Evolutionary conservation across 2,888 invertebrate species (phyloP).

Genomic region (Apocheima hispidaria): DNA sequence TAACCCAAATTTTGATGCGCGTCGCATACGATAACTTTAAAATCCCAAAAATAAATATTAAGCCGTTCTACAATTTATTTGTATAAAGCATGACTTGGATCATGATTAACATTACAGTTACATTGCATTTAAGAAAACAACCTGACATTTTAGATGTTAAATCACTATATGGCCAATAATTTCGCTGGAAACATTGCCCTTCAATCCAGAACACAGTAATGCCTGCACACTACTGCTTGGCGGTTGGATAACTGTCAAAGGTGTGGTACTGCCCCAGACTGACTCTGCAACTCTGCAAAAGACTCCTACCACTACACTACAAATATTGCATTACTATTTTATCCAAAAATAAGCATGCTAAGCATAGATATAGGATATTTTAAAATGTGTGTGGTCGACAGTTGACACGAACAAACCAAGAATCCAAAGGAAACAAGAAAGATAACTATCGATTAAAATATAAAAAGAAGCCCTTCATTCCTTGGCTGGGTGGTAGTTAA

Average conservation of each 20-base stretch:
- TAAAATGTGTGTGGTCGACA: constrained; percentile 8
- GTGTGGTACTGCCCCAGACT: too few species aligned
- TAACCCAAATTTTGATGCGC: constrained; percentile 54
- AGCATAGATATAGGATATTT: neutral
- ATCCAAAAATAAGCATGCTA: constrained; percentile 11
- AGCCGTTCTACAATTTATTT: neutral
- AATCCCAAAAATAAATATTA: constrained; percentile 47
- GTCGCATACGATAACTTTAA: constrained; percentile 52
- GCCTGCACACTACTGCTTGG: too few species aligned
- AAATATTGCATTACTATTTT: too few species aligned
- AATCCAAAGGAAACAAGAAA: constrained; percentile 15
- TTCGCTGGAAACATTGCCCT: too few species aligned
- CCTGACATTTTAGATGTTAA: too few species aligned
- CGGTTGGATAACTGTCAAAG: too few species aligned
- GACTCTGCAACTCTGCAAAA: too few species aligned
- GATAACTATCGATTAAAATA: constrained; percentile 22
- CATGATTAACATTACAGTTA: constrained; percentile 1
- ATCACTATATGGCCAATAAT: too few species aligned
- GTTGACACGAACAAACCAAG: constrained; percentile 11
- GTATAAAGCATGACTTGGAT: neutral
- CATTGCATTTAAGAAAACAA: neutral
- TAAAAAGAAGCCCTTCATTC: constrained; percentile 18
- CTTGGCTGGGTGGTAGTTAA: constrained; percentile 17
- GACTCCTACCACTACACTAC: too few species aligned
- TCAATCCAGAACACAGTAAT: too few species aligned